phyloP scores from a whole-genome alignment of 2,113 vertebrate species.

The Perca flavescens region DNA sequence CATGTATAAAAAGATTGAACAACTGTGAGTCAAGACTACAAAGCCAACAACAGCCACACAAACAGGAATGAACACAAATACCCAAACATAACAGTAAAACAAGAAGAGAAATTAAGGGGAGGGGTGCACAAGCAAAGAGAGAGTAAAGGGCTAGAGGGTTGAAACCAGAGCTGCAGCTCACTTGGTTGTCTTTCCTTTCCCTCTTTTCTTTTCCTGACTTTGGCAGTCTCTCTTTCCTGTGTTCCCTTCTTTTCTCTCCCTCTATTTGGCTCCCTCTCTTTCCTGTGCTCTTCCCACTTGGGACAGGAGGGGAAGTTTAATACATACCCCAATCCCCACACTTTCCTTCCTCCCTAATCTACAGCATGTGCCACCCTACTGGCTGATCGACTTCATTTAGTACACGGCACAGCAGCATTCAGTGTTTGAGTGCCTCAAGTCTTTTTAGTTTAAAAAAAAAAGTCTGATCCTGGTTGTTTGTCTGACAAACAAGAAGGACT shows the following conservation, averaged over 20 bases:
- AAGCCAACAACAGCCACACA: slow-evolving; percentile 49
- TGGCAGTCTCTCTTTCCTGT: slow-evolving; percentile 77
- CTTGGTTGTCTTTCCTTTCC: slow-evolving; percentile 78
- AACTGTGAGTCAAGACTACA: slow-evolving; percentile 8
- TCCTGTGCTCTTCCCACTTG: slow-evolving; percentile 88
- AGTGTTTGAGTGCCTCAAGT: neutral
- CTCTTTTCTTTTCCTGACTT: slow-evolving; percentile 72
- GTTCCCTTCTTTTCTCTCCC: slow-evolving; percentile 73
- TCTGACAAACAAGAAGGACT: neutral
- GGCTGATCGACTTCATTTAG: slow-evolving; percentile 30
- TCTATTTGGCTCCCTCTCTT: slow-evolving; percentile 84
- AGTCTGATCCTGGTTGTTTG: neutral
- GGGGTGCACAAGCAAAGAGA: slow-evolving; percentile 42
- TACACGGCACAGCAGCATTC: slow-evolving; percentile 15
- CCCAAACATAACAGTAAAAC: slow-evolving; percentile 68
- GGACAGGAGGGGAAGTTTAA: slow-evolving; percentile 79
- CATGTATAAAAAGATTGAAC: slow-evolving; percentile 6
- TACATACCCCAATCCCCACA: slow-evolving; percentile 67
- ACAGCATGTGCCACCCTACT: slow-evolving; percentile 78
- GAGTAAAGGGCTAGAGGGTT: slow-evolving; percentile 66
- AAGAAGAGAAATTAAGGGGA: slow-evolving; percentile 40
- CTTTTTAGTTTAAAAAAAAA: neutral
- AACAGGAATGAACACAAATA: slow-evolving; percentile 59
- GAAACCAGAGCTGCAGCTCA: slow-evolving; percentile 75
- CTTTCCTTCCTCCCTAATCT: slow-evolving; percentile 78